Conservation (phyloP, 2,888 invertebrate species). For the Sthenelais limicola region DNA sequence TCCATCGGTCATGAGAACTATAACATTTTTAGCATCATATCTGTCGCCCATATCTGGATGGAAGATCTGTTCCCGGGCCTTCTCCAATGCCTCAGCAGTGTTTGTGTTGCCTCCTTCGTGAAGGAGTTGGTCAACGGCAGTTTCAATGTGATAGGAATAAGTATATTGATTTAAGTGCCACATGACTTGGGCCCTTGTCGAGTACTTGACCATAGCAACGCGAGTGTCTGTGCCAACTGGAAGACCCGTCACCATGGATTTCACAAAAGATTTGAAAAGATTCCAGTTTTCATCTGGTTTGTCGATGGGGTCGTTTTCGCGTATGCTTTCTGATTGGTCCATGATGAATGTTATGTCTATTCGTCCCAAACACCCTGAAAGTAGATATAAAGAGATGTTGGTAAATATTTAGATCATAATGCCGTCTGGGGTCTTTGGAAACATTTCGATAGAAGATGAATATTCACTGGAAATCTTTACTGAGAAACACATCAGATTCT, state of each 20-base stretch:
- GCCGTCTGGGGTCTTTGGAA: too few relatives aligned
- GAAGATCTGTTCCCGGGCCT: conserved; percentile 6
- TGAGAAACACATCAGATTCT: too few relatives aligned
- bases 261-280: conserved; percentile 33
- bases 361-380: conserved; percentile 29
- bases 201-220: conserved; percentile 32
- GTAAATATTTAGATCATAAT: too few relatives aligned
- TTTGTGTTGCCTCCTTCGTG: conserved; percentile 38
- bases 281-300: conserved; percentile 35
- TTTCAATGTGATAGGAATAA: not conserved
- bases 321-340: conserved; percentile 42
- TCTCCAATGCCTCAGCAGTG: conserved; percentile 25
- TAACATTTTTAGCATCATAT: not conserved
- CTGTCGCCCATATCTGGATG: not conserved
- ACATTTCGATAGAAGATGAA: too few relatives aligned
- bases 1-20: conserved; percentile 38
- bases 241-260: conserved; percentile 7
- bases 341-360: conserved; percentile 38
- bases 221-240: too few relatives aligned
- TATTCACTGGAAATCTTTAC: too few relatives aligned
- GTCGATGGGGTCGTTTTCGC: conserved; percentile 35
- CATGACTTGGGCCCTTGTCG: not conserved
- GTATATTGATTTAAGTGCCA: conserved; percentile 4
- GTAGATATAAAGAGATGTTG: too few relatives aligned
- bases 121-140: conserved; percentile 6